Evolutionary conservation across 2,888 invertebrate species (phyloP).

Genomic region (Teleogryllus oceanicus): DNA sequence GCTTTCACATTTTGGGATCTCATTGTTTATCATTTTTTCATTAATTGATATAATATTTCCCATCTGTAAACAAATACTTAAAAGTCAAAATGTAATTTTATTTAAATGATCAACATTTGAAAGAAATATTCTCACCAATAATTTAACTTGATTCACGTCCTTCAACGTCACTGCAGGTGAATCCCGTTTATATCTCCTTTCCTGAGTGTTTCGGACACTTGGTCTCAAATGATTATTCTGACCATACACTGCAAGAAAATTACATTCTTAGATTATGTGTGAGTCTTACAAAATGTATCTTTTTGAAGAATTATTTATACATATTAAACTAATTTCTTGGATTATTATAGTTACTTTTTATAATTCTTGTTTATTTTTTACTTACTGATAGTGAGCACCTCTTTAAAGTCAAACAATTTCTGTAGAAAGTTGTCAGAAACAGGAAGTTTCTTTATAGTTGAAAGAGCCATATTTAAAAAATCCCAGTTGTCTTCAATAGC

Average conservation of each 20-base stretch:
- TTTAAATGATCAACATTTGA: too few species aligned
- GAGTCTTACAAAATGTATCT: too few species aligned
- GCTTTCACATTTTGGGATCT: neutral
- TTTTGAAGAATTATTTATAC: too few species aligned
- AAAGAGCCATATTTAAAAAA: constrained; percentile 33
- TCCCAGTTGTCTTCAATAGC: constrained; percentile 31
- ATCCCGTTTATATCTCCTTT: neutral
- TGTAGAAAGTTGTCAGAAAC: constrained; percentile 30
- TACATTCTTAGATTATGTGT: neutral
- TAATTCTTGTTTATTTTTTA: too few species aligned
- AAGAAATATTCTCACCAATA: too few species aligned
- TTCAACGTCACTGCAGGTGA: neutral
- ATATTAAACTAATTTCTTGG: too few species aligned
- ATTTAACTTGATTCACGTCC: too few species aligned
- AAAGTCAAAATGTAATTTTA: too few species aligned
- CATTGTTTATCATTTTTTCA: neutral
- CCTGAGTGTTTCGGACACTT: neutral
- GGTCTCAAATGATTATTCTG: neutral
- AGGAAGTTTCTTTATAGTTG: constrained; percentile 29
- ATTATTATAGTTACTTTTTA: too few species aligned
- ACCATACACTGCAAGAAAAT: neutral
- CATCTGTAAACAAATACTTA: neutral
- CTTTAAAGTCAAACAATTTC: constrained; percentile 30
- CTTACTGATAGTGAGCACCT: constrained; percentile 27
- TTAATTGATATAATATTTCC: neutral